Evolutionary conservation across 2,113 vertebrate genomes (phyloP).

Genomic region (Hippopotamus amphibius): DNA sequence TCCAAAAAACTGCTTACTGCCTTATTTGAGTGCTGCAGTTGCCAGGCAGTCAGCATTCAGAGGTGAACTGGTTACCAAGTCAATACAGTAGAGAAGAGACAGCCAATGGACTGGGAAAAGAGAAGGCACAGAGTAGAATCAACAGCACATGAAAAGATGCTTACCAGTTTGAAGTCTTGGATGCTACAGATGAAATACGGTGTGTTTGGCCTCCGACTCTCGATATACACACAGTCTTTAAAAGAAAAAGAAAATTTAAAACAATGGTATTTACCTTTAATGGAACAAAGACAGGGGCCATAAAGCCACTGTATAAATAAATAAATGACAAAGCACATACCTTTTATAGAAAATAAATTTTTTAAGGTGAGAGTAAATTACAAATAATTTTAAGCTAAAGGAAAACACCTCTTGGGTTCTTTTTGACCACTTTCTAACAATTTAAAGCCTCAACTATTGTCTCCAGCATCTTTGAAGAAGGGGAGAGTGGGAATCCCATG

Average conservation of each 20-base stretch:
- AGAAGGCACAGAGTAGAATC: not conserved
- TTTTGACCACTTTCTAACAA: not conserved
- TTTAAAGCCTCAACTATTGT: slow-evolving; percentile 13
- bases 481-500: not conserved
- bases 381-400: slow-evolving; percentile 20
- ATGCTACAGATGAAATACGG: slow-evolving; percentile 99
- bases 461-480: not conserved
- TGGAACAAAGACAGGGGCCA: slow-evolving; percentile 69
- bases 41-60: not conserved
- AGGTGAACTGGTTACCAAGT: not conserved
- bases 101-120: not conserved
- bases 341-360: not conserved
- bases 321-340: slow-evolving; percentile 60
- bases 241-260: slow-evolving; percentile 85
- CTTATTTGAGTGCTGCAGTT: not conserved
- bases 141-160: slow-evolving; percentile 83
- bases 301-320: slow-evolving; percentile 79
- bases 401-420: not conserved
- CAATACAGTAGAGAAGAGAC: not conserved
- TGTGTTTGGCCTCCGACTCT: slow-evolving; percentile 98
- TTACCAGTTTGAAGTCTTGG: slow-evolving; percentile 99
- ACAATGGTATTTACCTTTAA: slow-evolving; percentile 82
- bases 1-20: not conserved
- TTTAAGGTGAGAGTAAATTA: slow-evolving; percentile 36
- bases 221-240: slow-evolving; percentile 99